Evolutionary conservation across 2,113 vertebrate genomes (phyloP).

Genomic region (Hemiscyllium ocellatum): DNA sequence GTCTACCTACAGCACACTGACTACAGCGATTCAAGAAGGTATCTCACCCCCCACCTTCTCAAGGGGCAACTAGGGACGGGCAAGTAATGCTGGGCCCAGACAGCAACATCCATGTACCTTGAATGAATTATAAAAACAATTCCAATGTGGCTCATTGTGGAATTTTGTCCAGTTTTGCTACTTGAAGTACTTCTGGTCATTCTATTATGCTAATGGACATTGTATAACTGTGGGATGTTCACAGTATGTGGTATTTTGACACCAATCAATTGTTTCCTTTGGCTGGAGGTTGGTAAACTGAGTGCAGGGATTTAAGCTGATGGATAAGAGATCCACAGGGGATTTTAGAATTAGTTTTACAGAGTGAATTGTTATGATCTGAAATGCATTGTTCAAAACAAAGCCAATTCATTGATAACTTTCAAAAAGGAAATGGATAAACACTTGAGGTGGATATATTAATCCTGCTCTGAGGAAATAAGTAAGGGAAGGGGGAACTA

Average conservation of each 20-base stretch:
- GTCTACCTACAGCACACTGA: too few species aligned
- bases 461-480: background rate
- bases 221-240: background rate
- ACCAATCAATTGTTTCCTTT: background rate
- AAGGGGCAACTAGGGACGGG: too few species aligned
- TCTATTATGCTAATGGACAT: background rate
- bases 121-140: too few species aligned
- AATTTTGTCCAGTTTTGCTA: too few species aligned
- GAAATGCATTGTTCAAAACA: background rate
- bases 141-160: too few species aligned
- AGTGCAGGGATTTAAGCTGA: background rate
- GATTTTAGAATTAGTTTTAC: background rate
- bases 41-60: too few species aligned
- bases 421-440: background rate
- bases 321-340: background rate
- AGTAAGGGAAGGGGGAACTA: background rate
- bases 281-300: background rate
- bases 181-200: too few species aligned
- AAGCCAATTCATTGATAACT: background rate
- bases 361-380: background rate
- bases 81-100: too few species aligned
- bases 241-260: background rate
- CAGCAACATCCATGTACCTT: too few species aligned
- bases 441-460: background rate
- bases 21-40: too few species aligned